phyloP scores from a whole-genome alignment of 2,113 vertebrate species.

The Pangasianodon gigas region DNA sequence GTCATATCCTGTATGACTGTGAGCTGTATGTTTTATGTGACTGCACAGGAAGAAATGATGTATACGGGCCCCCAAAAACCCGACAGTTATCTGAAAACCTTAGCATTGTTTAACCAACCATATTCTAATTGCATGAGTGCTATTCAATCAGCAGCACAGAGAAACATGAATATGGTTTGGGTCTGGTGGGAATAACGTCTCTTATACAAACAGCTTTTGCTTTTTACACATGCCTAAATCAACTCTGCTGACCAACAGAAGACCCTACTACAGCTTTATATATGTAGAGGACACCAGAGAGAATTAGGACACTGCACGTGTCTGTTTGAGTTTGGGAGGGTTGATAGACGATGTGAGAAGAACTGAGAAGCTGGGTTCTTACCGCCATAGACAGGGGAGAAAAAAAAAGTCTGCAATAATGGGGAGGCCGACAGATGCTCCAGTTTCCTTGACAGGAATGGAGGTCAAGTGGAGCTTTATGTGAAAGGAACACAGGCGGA shows the following conservation, averaged over 20 bases:
- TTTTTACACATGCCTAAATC: neutral
- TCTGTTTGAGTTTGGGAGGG: conserved; percentile 22
- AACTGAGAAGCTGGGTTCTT: conserved; percentile 23
- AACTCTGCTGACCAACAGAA: neutral
- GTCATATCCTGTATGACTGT: neutral
- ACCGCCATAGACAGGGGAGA: conserved; percentile 49
- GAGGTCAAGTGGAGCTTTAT: conserved; percentile 77
- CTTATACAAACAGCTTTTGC: neutral
- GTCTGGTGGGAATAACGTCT: neutral
- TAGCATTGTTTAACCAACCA: conserved; percentile 22
- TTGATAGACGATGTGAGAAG: conserved; percentile 13
- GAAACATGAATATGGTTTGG: conserved; percentile 23
- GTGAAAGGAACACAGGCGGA: conserved; percentile 62
- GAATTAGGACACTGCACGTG: conserved; percentile 28
- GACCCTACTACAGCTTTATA: conserved; percentile 1
- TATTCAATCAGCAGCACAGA: conserved; percentile 31
- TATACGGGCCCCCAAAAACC: neutral
- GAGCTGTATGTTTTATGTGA: neutral
- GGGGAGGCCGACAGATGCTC: conserved; percentile 73
- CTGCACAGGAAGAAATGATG: neutral
- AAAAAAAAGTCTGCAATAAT: conserved; percentile 58
- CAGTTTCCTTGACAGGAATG: conserved; percentile 76
- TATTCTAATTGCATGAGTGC: conserved; percentile 9
- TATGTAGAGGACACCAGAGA: conserved; percentile 25
- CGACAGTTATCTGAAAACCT: neutral